A percentile compares a stretch with the other conserved stretches of the same genome.
Evolutionary conservation across 2,113 vertebrate species (phyloP).

Genomic region (Saccopteryx bilineata): DNA sequence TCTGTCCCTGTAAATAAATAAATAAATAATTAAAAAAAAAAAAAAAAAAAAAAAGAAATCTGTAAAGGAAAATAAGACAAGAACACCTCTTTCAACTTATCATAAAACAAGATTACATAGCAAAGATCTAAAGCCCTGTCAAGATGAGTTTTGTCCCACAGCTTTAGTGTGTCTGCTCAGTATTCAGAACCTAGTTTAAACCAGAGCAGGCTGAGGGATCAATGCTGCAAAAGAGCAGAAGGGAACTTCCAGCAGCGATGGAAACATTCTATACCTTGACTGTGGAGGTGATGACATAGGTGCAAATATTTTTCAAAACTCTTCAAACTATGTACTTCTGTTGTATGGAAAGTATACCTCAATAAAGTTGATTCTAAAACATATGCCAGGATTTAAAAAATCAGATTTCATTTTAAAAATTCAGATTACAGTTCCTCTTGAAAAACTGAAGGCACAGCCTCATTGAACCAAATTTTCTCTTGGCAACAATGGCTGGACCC

Average conservation of each 20-base stretch:
- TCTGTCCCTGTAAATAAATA: too few relatives aligned
- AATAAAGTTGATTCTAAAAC: not conserved
- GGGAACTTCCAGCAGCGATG: accelerated
- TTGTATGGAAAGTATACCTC: not conserved
- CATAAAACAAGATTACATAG: not conserved
- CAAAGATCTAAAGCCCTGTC: not conserved
- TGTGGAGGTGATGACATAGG: not conserved
- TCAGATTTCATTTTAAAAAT: conserved; percentile 41
- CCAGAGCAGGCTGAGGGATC: not conserved
- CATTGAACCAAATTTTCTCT: not conserved
- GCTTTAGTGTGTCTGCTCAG: not conserved
- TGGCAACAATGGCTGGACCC: not conserved
- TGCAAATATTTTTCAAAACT: not conserved
- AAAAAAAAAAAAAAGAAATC: too few relatives aligned
- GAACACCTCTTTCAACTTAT: not conserved
- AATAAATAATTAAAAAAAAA: too few relatives aligned
- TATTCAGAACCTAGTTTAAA: not conserved
- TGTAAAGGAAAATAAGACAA: not conserved
- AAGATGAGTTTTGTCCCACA: not conserved
- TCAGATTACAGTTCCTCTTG: conserved; percentile 1
- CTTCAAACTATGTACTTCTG: not conserved
- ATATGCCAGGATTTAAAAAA: not conserved
- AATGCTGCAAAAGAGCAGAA: not conserved
- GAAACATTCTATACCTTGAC: not conserved
- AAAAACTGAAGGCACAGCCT: not conserved